Evolutionary conservation across 2,797 vertebrate species (phyloP), one percentile per base, ranked within the genome.

Genomic region (Cyprinella venusta): DNA sequence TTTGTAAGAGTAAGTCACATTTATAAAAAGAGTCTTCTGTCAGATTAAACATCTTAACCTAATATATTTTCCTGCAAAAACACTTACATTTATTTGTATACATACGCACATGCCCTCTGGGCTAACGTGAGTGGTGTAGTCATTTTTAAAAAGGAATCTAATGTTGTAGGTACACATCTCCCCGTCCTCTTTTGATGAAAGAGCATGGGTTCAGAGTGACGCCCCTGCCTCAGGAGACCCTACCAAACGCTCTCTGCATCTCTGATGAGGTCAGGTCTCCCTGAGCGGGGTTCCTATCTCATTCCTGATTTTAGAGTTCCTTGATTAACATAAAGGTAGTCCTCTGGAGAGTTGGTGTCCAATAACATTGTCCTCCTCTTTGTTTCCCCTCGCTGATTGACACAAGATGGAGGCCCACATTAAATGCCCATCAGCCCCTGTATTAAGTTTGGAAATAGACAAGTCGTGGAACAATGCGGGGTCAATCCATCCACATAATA

Each of bases 351-450:
- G 84, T 65, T 85, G 84, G 88, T 79, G 87, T 90, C 89, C 90
- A 92, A 91, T 92, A 93, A 92, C 92, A 90, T 80, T 19, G 83
- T 48, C 87, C 90, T 85, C 89, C 84, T 90, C 91, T 93, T 94
- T 94, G 93, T 94, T 93, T 93, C 88, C 87, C 80, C 33, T 18
- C 61, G 52, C 89, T 93, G 93, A 94, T 90, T 94, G 93, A 84
- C 83, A 80, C 69, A 84, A 83, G 92, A 93, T 93, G 92, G 92
- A 87, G 54, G 87, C 76, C 88, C 90, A 89, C 91, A 94, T 94
- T 94, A 95, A 94, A 94, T 88, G 89, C 88, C 93, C 91, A 94
- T 94, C 93, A 94, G 90, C 81, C 87, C 87, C 87, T 77, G 91
- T 89, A 91, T 94, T 93, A 93, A 89, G 90, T 91, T 89, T 87